These are phyloP conservation scores for Volucella inanis DNA, from an alignment of 2,888 invertebrate genomes.

Conservation along the genomic window DNA sequence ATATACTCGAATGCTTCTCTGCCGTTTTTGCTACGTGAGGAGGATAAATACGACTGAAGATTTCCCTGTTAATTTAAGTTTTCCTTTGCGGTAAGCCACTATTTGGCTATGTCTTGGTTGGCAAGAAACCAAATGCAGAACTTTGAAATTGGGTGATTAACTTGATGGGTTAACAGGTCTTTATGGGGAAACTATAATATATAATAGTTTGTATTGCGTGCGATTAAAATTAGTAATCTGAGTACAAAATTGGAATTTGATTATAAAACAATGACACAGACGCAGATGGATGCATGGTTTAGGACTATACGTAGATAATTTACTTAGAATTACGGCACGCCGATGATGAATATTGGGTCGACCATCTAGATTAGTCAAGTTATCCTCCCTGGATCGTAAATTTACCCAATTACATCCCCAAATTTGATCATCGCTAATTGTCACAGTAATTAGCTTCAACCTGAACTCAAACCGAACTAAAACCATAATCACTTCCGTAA, in stretches of 20 bases:
- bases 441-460: constrained; percentile 58
- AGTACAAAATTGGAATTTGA: not conserved
- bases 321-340: too few relatives aligned
- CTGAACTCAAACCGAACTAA: constrained; percentile 18
- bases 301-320: too few relatives aligned
- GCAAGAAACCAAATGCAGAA: constrained; percentile 5
- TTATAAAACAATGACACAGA: constrained; percentile 5
- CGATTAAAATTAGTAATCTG: too few relatives aligned
- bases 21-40: constrained; percentile 10
- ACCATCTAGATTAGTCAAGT: constrained; percentile 28
- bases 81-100: constrained; percentile 59
- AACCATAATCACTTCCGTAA: constrained; percentile 69
- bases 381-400: constrained; percentile 52
- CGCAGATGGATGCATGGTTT: too few relatives aligned
- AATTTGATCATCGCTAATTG: constrained; percentile 71
- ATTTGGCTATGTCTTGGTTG: constrained; percentile 31
- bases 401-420: constrained; percentile 62
- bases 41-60: constrained; percentile 29
- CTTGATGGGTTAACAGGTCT: constrained; percentile 45
- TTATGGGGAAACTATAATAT: too few relatives aligned
- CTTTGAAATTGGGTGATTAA: constrained; percentile 56
- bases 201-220: too few relatives aligned
- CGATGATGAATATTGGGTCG: too few relatives aligned
- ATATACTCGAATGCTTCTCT: not conserved
- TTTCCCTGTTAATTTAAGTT: constrained; percentile 54